Evolutionary conservation across 2,888 invertebrate genomes (phyloP).

Genomic region (Creontiades dilutus): DNA sequence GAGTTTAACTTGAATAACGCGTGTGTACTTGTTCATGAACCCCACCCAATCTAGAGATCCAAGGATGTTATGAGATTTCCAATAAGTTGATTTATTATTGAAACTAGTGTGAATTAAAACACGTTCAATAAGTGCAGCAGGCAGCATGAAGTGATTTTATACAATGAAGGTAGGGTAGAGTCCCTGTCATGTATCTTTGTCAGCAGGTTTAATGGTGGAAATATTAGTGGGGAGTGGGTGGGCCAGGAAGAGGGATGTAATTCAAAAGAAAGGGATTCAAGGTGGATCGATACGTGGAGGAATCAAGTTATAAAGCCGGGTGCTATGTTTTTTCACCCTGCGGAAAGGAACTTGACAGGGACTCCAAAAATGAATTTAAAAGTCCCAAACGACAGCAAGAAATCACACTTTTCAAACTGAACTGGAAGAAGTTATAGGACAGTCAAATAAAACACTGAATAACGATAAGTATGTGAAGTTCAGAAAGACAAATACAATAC

Average conservation of each 20-base stretch:
- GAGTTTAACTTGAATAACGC: too few species aligned
- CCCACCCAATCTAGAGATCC: too few species aligned
- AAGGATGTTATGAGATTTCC: too few species aligned
- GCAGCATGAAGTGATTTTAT: slow-evolving; percentile 36
- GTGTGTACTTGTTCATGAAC: too few species aligned
- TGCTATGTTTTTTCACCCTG: too few species aligned
- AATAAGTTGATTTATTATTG: too few species aligned
- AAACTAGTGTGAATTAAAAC: neutral
- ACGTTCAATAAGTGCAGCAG: slow-evolving; percentile 27
- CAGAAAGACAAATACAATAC: neutral
- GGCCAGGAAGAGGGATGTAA: too few species aligned
- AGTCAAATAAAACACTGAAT: neutral
- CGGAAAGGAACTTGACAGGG: slow-evolving; percentile 8
- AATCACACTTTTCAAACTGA: neutral
- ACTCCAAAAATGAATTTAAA: neutral
- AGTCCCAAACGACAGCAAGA: neutral
- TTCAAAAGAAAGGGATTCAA: too few species aligned
- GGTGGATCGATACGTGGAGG: too few species aligned
- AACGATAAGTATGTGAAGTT: neutral
- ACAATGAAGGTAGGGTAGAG: neutral
- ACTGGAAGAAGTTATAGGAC: neutral
- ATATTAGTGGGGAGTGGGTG: neutral
- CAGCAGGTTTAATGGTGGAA: neutral
- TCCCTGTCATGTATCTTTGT: neutral
- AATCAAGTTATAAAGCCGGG: neutral